phyloP scores from a whole-genome alignment of 2,113 vertebrate genomes.

The Mobula birostris region DNA sequence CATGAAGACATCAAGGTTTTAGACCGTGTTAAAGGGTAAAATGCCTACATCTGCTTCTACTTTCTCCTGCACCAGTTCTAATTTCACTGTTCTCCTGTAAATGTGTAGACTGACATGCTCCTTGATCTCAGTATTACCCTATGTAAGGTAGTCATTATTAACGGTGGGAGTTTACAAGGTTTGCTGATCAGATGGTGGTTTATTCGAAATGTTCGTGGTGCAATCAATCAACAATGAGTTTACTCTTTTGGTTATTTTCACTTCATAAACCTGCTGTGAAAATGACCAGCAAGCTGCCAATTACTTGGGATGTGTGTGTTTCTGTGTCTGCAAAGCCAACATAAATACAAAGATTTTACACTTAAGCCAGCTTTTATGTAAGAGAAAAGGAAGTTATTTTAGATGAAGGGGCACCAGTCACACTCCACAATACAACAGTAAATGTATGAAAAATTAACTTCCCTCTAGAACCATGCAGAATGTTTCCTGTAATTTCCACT shows the following conservation, averaged over 20 bases:
- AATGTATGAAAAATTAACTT: not conserved
- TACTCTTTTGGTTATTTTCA: not conserved
- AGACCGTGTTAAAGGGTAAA: no score
- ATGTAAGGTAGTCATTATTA: not conserved
- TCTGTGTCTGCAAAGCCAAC: not conserved
- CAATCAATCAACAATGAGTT: not conserved
- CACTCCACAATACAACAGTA: not conserved
- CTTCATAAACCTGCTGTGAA: not conserved
- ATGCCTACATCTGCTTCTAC: no score
- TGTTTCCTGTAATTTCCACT: not conserved
- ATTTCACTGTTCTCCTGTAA: not conserved
- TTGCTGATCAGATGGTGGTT: not conserved
- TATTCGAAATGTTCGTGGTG: not conserved
- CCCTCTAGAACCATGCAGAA: not conserved
- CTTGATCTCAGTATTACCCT: not conserved
- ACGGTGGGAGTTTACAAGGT: not conserved
- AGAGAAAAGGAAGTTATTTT: not conserved
- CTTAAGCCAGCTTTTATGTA: not conserved
- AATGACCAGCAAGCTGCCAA: not conserved
- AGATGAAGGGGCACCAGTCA: not conserved
- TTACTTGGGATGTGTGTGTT: not conserved
- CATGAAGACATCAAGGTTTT: no score
- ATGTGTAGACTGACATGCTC: not conserved
- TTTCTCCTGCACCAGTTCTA: not conserved
- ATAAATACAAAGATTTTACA: not conserved